phyloP scores from a whole-genome alignment of 2,113 vertebrate species.

The Falco punctatus region DNA sequence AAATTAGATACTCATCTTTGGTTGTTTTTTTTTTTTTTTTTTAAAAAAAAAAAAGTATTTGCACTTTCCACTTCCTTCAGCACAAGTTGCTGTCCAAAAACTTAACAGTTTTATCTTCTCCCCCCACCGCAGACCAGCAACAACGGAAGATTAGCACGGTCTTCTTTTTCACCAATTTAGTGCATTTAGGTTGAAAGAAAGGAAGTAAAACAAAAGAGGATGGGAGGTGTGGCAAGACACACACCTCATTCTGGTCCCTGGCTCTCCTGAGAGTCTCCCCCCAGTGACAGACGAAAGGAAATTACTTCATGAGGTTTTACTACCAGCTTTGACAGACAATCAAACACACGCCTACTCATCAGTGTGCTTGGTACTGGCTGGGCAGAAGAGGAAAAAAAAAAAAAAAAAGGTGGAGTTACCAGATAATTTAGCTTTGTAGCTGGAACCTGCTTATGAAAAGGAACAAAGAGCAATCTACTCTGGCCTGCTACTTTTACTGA shows the following conservation, averaged over 20 bases:
- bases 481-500: neutral
- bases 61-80: neutral
- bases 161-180: neutral
- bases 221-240: neutral
- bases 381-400: neutral
- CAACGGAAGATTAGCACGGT: accelerated
- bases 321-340: neutral
- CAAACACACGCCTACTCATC: neutral
- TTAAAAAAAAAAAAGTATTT: neutral
- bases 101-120: neutral
- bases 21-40: no score
- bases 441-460: neutral
- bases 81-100: neutral
- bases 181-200: neutral
- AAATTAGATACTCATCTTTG: neutral
- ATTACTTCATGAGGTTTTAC: neutral
- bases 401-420: neutral
- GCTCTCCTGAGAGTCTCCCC: neutral
- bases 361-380: no score
- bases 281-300: neutral
- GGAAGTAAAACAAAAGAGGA: neutral
- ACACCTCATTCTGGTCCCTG: neutral
- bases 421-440: neutral
- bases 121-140: accelerated
- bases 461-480: neutral